Base-by-base conservation (phyloP, 1,140 invertebrate genomes). In the Schlechtendalia chinensis region DNA sequence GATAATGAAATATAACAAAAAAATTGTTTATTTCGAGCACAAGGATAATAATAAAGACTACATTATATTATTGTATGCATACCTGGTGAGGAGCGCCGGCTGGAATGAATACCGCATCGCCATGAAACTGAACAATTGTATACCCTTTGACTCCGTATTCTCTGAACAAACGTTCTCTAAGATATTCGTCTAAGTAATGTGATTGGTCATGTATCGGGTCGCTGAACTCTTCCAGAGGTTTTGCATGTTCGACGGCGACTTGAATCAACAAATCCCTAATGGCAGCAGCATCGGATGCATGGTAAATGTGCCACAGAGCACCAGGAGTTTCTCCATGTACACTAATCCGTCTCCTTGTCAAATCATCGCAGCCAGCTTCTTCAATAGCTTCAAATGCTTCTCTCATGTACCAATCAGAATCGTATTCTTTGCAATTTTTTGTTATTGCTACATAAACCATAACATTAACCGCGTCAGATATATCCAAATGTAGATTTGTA, bases 151-250 rank as follows among this genome's bases (percentile, higher is more conserved):
- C 96, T 45, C 93, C 92, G 85, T 98, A 98, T 86, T 98, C 96
- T 83, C 92, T 91, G 84, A 94, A 94, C 12, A 99, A 88, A 39
- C 96, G 89, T 67, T 95, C 92, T 22, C 96, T 88, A 72, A 99
- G 87, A 47, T 91, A 89, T 59, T 91, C 91, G 86, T 98, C 96
- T 82, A 99, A 87, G 87, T 98, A 99, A 89, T 94, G 97, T 83
- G 92, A 96, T 86, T 99, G 97, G 87, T 98, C 96, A 86, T 98
- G 97, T 83, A 98, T 98, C 0, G 97, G 95, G 88, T 99, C 97
- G 86, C 97, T 94, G 86, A 96, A 91, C 0, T 94, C 91, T 83
- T 96, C 94, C 16, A 97, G 89, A 32, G 91, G 88, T 74, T 92
- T 92, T 4, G 96, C 96, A 59, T 91, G 90, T 87, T 98, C 96